These are phyloP conservation scores for Anabacerthia variegaticeps DNA, from an alignment of 2,797 vertebrate species.

Conservation along the genomic window DNA sequence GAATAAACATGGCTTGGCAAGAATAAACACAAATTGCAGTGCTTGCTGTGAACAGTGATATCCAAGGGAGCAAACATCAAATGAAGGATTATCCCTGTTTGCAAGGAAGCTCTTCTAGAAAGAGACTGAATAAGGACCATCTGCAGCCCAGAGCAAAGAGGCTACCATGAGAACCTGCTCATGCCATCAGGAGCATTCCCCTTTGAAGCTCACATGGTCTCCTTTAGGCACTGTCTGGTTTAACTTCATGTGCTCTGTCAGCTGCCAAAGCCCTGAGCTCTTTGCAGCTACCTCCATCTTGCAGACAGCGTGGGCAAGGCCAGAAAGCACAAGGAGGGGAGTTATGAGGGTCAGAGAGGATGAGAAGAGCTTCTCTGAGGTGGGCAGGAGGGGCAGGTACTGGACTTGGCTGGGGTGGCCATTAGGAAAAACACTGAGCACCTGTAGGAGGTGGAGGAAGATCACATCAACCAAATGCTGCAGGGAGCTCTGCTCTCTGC, in stretches of 20 bases:
- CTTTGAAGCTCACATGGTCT: background rate
- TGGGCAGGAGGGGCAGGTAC: background rate
- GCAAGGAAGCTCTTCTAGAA: slow-evolving; percentile 46
- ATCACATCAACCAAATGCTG: background rate
- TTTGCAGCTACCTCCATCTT: background rate
- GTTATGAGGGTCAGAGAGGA: background rate
- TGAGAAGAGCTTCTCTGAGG: background rate
- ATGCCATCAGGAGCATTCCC: background rate
- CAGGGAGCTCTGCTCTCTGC: background rate
- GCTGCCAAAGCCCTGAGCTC: background rate
- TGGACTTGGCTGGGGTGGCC: background rate
- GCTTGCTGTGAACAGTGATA: slow-evolving; percentile 62
- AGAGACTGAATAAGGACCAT: slow-evolving; percentile 54
- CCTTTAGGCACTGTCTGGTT: slow-evolving; percentile 4
- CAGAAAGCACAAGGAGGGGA: background rate
- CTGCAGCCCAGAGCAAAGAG: slow-evolving; percentile 47
- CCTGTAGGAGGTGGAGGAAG: background rate
- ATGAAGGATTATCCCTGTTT: slow-evolving; percentile 68
- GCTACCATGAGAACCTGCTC: slow-evolving; percentile 16
- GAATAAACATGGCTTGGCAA: slow-evolving; percentile 70
- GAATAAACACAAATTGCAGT: slow-evolving; percentile 67
- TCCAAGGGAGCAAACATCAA: slow-evolving; percentile 69
- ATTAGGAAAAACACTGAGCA: background rate
- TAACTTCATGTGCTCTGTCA: background rate
- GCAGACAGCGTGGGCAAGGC: background rate